These are phyloP conservation scores for Sphaeridia pumilis DNA, from an alignment of 2,888 invertebrate genomes.

Conservation along the genomic window DNA sequence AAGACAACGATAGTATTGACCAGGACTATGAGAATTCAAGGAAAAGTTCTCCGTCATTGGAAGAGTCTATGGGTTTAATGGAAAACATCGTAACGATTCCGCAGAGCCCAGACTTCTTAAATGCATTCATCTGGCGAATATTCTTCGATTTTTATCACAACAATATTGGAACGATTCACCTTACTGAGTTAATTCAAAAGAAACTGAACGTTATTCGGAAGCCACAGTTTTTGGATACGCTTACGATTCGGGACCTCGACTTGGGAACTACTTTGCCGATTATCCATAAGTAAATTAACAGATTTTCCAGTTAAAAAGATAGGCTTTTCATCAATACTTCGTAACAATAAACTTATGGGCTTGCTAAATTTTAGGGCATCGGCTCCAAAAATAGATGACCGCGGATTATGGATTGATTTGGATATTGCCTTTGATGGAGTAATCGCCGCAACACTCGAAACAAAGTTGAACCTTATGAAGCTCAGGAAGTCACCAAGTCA, in stretches of 20 bases:
- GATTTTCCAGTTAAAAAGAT: neutral
- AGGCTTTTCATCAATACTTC: neutral
- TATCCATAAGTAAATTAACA: slow-evolving; percentile 41
- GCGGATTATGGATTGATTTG: slow-evolving; percentile 80
- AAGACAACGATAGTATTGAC: slow-evolving; percentile 3
- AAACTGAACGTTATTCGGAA: slow-evolving; percentile 76
- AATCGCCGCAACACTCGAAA: slow-evolving; percentile 69
- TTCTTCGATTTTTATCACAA: slow-evolving; percentile 73
- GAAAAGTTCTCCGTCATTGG: slow-evolving; percentile 9
- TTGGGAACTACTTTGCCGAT: slow-evolving; percentile 58
- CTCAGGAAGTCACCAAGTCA: slow-evolving; percentile 42
- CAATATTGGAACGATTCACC: slow-evolving; percentile 52
- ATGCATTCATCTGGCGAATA: slow-evolving; percentile 62
- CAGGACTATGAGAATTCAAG: slow-evolving; percentile 8
- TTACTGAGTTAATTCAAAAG: slow-evolving; percentile 68
- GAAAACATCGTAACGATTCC: slow-evolving; percentile 25
- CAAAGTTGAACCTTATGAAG: slow-evolving; percentile 73
- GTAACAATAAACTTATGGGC: neutral
- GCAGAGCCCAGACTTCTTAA: slow-evolving; percentile 57
- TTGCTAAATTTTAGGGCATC: slow-evolving; percentile 41
- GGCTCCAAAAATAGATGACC: slow-evolving; percentile 59
- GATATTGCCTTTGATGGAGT: slow-evolving; percentile 67
- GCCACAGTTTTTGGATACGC: slow-evolving; percentile 77
- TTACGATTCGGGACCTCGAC: slow-evolving; percentile 61
- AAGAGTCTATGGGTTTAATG: slow-evolving; percentile 7